Percentiles rank a stretch among this genome's conserved stretches.
These are phyloP conservation scores for Calypte anna DNA, from an alignment of 2,113 vertebrate species.

Conservation along the genomic window DNA sequence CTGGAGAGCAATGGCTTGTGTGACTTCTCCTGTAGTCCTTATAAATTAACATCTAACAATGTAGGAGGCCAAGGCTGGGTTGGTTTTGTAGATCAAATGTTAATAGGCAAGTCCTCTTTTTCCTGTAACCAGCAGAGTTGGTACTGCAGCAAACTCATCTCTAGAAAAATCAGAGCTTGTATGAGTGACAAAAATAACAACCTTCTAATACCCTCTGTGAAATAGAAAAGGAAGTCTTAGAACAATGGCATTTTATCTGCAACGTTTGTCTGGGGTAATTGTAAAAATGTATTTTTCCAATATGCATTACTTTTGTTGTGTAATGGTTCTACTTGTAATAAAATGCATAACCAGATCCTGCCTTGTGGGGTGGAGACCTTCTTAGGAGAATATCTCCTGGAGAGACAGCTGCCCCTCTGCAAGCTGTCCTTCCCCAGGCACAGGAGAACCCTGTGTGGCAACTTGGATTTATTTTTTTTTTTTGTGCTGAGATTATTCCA, in stretches of 20 bases:
- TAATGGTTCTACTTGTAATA: slow-evolving; percentile 78
- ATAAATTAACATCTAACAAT: not conserved
- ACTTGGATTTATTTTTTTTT: not conserved
- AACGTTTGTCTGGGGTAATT: slow-evolving; percentile 58
- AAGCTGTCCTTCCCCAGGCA: not conserved
- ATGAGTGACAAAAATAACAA: not conserved
- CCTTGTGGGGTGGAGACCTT: not conserved
- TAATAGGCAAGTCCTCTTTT: not conserved
- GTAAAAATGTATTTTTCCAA: slow-evolving; percentile 80
- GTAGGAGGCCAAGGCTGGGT: not conserved
- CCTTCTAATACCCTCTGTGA: slow-evolving; percentile 27
- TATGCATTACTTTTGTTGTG: slow-evolving; percentile 72
- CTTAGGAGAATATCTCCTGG: not conserved
- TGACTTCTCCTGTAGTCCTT: not conserved
- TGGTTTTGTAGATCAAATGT: not conserved
- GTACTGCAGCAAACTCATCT: not conserved
- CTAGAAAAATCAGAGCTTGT: slow-evolving; percentile 18
- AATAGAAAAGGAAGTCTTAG: slow-evolving; percentile 51
- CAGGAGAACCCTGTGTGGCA: no score
- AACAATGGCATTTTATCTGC: slow-evolving; percentile 58
- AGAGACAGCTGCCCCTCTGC: not conserved
- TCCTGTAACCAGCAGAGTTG: not conserved
- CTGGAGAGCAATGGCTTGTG: not conserved
- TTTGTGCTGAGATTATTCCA: not conserved
- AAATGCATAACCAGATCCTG: slow-evolving; percentile 57